A percentile compares a stretch with the other conserved stretches of the same genome.
Evolutionary conservation across 2,888 invertebrate species (phyloP).

Genomic region (Myopa testacea): DNA sequence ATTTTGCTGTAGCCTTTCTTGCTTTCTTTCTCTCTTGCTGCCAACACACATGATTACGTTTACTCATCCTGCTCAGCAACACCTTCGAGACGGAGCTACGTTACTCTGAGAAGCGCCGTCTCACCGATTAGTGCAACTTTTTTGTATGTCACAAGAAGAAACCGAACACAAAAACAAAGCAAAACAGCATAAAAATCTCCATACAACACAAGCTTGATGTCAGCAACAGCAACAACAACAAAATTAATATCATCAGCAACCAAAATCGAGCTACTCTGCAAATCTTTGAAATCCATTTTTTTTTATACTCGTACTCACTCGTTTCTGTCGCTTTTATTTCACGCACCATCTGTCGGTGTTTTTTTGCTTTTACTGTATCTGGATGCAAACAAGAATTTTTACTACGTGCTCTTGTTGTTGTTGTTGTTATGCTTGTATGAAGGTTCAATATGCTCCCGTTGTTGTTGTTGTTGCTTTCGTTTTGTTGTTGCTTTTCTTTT

Average conservation of each 20-base stretch:
- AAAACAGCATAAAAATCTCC: not conserved
- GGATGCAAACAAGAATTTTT: not conserved
- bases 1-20: not conserved
- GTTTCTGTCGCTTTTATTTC: constrained; percentile 44
- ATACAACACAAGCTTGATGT: constrained; percentile 22
- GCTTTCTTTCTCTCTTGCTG: not conserved
- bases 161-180: not conserved
- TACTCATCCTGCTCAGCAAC: constrained; percentile 22
- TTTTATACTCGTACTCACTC: constrained; percentile 32
- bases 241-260: not conserved
- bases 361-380: constrained; percentile 10
- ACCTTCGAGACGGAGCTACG: constrained; percentile 20
- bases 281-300: constrained; percentile 29
- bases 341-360: constrained; percentile 48
- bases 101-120: not conserved
- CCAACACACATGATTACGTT: constrained; percentile 15
- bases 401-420: constrained; percentile 7
- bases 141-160: constrained; percentile 9
- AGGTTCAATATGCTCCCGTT: not conserved
- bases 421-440: not conserved
- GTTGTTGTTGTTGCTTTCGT: constrained; percentile 34
- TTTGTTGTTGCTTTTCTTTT: constrained; percentile 13
- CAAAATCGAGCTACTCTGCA: constrained; percentile 34
- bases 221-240: constrained; percentile 29
- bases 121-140: constrained; percentile 13